Evolutionary conservation across 1,140 invertebrate genomes (phyloP).

Genomic region (Drosophila miranda): DNA sequence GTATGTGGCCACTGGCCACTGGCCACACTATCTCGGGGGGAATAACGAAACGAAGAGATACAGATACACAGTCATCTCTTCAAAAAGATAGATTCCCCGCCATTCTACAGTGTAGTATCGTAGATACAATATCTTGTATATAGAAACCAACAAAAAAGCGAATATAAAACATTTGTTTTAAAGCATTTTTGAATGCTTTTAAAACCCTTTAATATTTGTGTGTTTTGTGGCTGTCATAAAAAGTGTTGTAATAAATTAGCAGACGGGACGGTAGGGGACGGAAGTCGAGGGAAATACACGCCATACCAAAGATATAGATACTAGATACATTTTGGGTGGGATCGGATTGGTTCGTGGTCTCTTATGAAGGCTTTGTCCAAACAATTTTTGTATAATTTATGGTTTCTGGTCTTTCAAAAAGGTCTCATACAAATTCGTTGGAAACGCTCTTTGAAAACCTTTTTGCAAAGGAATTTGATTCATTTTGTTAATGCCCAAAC

Average conservation of each 20-base stretch:
- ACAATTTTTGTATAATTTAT: not conserved
- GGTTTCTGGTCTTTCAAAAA: not conserved
- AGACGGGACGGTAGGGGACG: not conserved
- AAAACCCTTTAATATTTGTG: constrained; percentile 72
- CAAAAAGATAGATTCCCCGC: not conserved
- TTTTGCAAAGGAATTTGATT: too few species aligned
- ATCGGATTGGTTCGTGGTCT: not conserved
- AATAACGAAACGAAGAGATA: not conserved
- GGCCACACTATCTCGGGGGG: not conserved
- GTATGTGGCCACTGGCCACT: constrained; percentile 38
- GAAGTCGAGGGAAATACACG: constrained; percentile 17
- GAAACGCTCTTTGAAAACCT: too few species aligned
- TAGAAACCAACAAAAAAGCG: constrained; percentile 5
- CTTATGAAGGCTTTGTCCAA: constrained; percentile 12
- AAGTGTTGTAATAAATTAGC: constrained; percentile 75
- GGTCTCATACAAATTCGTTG: too few species aligned
- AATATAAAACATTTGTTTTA: constrained; percentile 60
- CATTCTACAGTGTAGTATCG: not conserved
- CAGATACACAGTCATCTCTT: not conserved
- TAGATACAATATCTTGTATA: constrained; percentile 20
- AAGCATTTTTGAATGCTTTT: constrained; percentile 63
- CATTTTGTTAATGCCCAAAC: too few species aligned
- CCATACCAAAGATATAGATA: constrained; percentile 9
- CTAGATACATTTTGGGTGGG: not conserved
- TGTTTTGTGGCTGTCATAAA: constrained; percentile 74